A percentile compares a stretch with the other conserved stretches of the same genome.
Conservation (phyloP, 2,797 vertebrate genomes). For the Phoebastria nigripes region DNA sequence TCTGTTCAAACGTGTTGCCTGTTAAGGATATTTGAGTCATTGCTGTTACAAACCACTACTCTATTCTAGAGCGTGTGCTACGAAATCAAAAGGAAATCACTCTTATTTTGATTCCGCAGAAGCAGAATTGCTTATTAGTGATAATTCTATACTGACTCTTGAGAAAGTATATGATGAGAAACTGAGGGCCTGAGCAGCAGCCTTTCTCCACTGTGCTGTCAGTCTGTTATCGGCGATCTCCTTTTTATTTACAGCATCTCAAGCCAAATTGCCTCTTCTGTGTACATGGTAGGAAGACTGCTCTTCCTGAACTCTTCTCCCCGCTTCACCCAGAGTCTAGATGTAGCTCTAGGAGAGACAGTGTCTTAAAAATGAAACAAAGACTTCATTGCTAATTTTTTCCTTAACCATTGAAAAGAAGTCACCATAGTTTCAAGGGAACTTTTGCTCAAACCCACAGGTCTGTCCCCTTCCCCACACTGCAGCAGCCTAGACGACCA, state of each 20-base stretch:
- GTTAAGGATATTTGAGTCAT: background rate
- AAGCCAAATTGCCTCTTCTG: background rate
- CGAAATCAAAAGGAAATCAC: background rate
- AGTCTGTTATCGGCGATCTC: background rate
- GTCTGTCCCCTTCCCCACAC: background rate
- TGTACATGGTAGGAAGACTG: background rate
- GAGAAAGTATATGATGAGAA: background rate
- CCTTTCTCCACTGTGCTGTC: background rate
- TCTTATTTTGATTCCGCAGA: background rate
- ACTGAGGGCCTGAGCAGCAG: background rate
- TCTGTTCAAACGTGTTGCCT: background rate
- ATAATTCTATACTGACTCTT: background rate
- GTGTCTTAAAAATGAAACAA: background rate
- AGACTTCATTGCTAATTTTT: background rate
- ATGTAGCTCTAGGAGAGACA: background rate
- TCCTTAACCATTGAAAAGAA: background rate
- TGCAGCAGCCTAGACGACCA: background rate
- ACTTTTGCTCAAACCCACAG: background rate
- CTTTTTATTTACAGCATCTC: background rate
- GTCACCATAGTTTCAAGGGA: background rate
- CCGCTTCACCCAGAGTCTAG: accelerated
- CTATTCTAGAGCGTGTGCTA: too few species aligned
- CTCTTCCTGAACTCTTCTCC: background rate
- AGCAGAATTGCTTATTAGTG: background rate
- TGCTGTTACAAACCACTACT: background rate